Evolutionary conservation across 2,797 vertebrate species (phyloP).

Genomic region (Peromyscus melanophrys): DNA sequence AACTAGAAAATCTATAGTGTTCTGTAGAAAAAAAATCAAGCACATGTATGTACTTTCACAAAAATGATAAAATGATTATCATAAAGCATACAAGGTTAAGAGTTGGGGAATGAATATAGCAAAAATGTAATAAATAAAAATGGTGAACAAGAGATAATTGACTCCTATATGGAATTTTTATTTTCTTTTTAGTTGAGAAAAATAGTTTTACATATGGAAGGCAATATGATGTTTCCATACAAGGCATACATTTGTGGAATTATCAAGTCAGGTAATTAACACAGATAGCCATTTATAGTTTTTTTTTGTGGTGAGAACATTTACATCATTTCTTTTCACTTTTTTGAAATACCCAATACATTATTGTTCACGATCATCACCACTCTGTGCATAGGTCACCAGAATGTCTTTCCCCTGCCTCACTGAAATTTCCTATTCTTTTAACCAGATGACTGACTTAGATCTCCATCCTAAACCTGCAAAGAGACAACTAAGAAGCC

Average conservation of each 20-base stretch:
- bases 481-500: neutral
- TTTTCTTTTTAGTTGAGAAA: neutral
- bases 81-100: neutral
- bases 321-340: neutral
- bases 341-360: neutral
- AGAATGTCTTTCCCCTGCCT: neutral
- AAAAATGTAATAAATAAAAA: conserved; percentile 18
- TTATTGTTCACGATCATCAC: too few relatives aligned
- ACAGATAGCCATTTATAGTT: neutral
- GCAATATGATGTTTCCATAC: neutral
- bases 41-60: neutral
- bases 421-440: neutral
- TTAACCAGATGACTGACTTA: neutral
- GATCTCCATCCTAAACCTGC: neutral
- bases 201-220: neutral
- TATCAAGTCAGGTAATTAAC: neutral
- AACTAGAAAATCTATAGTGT: conserved; percentile 24
- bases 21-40: neutral
- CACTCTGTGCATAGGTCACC: neutral
- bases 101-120: neutral
- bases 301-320: neutral
- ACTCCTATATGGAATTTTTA: neutral
- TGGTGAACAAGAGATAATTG: neutral
- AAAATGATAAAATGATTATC: neutral
- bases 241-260: neutral